phyloP scores from a whole-genome alignment of 2,797 vertebrate genomes.

The Malacoctenus gilli region DNA sequence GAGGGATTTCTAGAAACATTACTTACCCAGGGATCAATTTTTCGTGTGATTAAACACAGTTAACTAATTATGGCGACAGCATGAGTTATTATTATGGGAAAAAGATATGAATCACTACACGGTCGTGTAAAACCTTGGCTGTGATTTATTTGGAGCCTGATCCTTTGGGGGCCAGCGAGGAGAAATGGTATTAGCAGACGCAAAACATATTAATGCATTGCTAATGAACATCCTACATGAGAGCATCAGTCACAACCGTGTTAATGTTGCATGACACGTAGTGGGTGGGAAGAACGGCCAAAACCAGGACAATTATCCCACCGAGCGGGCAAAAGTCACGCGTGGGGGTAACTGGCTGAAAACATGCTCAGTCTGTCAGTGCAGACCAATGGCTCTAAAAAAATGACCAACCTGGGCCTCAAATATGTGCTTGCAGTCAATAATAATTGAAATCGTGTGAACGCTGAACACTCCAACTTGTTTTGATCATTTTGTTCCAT shows the following conservation, averaged over 20 bases:
- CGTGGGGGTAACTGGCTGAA: no score
- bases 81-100: slow-evolving; percentile 72
- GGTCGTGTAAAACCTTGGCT: slow-evolving; percentile 32
- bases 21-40: slow-evolving; percentile 74
- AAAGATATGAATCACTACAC: slow-evolving; percentile 66
- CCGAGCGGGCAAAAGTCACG: no score
- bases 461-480: no score
- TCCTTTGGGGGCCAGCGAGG: slow-evolving; percentile 47
- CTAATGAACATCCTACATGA: slow-evolving; percentile 63
- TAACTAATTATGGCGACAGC: slow-evolving; percentile 71
- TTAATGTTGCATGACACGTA: slow-evolving; percentile 60
- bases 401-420: no score
- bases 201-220: slow-evolving; percentile 66
- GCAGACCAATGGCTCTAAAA: no score
- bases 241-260: slow-evolving; percentile 51
- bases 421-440: no score
- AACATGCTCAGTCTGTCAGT: no score
- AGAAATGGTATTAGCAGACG: slow-evolving; percentile 59
- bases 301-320: no score
- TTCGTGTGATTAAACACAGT: slow-evolving; percentile 77
- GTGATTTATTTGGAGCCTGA: slow-evolving; percentile 65
- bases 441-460: no score
- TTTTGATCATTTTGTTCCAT: no score
- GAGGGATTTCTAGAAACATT: slow-evolving; percentile 57
- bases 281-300: slow-evolving; percentile 12